Conservation (phyloP, 2,113 vertebrate genomes). For the Miniopterus natalensis region DNA sequence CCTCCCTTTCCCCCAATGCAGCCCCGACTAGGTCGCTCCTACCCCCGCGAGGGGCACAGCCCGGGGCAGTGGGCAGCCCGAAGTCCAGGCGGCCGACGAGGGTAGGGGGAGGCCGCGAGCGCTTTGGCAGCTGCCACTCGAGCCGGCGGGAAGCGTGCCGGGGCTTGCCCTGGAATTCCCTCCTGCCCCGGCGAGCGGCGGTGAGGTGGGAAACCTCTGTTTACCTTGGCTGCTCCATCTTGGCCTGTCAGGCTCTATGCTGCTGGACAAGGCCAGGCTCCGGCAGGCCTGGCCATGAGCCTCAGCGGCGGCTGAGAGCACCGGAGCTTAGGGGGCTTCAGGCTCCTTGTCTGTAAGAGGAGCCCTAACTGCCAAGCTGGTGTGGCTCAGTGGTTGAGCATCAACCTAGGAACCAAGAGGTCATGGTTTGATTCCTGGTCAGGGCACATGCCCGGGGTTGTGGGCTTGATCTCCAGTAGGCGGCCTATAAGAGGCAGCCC, state of each 20-base stretch:
- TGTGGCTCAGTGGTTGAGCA: too few species aligned
- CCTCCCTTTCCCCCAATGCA: neutral
- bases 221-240: conserved; percentile 75
- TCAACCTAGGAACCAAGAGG: too few species aligned
- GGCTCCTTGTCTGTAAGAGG: neutral
- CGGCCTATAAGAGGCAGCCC: too few species aligned
- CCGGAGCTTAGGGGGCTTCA: neutral
- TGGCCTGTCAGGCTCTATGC: conserved; percentile 61
- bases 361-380: neutral
- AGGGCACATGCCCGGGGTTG: too few species aligned
- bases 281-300: neutral
- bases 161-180: conserved; percentile 75
- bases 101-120: neutral
- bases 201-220: conserved; percentile 79
- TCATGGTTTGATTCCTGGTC: too few species aligned
- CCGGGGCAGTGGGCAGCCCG: accelerated
- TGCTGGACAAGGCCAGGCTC: neutral
- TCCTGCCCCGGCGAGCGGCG: conserved; percentile 42
- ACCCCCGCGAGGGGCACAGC: too few species aligned
- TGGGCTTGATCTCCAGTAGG: too few species aligned
- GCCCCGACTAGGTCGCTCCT: neutral
- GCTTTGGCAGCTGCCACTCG: conserved; percentile 41
- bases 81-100: neutral
- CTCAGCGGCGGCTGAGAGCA: neutral
- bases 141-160: conserved; percentile 18